These are phyloP conservation scores for Alexandromys fortis DNA, from an alignment of 2,113 vertebrate species.

Conservation along the genomic window DNA sequence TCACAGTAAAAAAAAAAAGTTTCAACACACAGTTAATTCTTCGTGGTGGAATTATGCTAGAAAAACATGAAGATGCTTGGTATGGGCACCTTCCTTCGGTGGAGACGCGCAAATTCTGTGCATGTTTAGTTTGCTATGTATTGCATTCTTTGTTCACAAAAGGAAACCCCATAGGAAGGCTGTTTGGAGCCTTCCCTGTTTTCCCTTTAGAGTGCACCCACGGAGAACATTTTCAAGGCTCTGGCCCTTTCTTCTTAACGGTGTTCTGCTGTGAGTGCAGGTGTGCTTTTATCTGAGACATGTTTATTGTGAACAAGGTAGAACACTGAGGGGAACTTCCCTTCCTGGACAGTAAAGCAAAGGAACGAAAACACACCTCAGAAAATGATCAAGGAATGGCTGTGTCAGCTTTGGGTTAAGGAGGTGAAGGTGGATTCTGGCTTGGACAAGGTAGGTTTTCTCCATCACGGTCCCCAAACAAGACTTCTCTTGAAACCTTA, in stretches of 20 bases:
- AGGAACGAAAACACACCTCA: not conserved
- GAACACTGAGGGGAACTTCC: slow-evolving; percentile 2
- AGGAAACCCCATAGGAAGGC: not conserved
- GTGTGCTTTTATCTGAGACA: not conserved
- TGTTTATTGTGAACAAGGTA: not conserved
- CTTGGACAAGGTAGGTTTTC: not conserved
- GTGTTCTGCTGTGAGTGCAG: not conserved
- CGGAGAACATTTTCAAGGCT: not conserved
- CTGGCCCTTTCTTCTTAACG: not conserved
- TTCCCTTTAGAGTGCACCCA: not conserved
- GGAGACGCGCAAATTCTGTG: not conserved
- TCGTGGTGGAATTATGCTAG: not conserved
- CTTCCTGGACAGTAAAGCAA: not conserved
- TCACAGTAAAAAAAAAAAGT: not conserved
- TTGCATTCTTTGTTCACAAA: not conserved
- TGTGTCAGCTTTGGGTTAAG: not conserved
- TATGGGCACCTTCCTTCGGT: not conserved
- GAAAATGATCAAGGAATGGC: slow-evolving; percentile 12
- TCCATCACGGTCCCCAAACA: slow-evolving; percentile 47
- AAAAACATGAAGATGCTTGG: not conserved
- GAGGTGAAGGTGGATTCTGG: not conserved
- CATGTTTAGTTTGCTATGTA: too few relatives aligned
- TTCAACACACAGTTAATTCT: not conserved
- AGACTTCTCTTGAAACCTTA: slow-evolving; percentile 46
- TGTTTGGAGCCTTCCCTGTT: not conserved